phyloP scores from a whole-genome alignment of 2,888 invertebrate genomes.

The Cenopis cana region DNA sequence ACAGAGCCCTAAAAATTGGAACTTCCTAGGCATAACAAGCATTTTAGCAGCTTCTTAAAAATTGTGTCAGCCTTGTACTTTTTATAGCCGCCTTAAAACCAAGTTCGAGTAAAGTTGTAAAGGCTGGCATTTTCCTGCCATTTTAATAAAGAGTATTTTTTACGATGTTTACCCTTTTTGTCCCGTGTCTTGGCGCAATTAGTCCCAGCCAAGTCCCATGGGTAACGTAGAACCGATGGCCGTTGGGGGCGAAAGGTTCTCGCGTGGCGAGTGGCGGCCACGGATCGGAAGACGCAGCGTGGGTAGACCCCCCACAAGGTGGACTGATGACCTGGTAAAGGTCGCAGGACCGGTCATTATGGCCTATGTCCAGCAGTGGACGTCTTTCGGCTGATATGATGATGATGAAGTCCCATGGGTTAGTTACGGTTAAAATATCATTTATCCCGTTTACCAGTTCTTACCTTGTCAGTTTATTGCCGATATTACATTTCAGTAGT shows the following conservation, averaged over 20 bases:
- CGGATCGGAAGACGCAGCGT: too few relatives aligned
- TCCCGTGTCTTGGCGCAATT: constrained; percentile 15
- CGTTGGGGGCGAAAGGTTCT: too few relatives aligned
- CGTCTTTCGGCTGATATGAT: too few relatives aligned
- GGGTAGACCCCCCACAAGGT: too few relatives aligned
- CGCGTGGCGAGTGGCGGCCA: too few relatives aligned
- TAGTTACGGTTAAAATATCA: not conserved
- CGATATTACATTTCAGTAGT: too few relatives aligned
- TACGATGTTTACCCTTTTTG: constrained; percentile 24
- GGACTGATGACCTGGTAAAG: too few relatives aligned
- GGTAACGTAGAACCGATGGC: too few relatives aligned
- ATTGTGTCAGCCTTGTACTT: constrained; percentile 5
- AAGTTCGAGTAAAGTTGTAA: constrained; percentile 23
- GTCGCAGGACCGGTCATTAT: too few relatives aligned
- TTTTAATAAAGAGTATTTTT: constrained; percentile 31
- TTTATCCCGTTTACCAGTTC: not conserved
- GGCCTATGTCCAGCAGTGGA: too few relatives aligned
- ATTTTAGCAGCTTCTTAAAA: not conserved
- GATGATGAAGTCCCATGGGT: not conserved
- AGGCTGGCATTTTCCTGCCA: constrained; percentile 28
- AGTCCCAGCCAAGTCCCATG: not conserved
- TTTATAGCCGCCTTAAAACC: constrained; percentile 21
- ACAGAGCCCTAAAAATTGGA: too few relatives aligned
- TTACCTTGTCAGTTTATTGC: too few relatives aligned
- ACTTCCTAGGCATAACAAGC: not conserved